Percentiles rank a stretch among this genome's conserved stretches.
These are phyloP conservation scores for Pristiophorus japonicus DNA, from an alignment of 2,113 vertebrate genomes.

Conservation along the genomic window DNA sequence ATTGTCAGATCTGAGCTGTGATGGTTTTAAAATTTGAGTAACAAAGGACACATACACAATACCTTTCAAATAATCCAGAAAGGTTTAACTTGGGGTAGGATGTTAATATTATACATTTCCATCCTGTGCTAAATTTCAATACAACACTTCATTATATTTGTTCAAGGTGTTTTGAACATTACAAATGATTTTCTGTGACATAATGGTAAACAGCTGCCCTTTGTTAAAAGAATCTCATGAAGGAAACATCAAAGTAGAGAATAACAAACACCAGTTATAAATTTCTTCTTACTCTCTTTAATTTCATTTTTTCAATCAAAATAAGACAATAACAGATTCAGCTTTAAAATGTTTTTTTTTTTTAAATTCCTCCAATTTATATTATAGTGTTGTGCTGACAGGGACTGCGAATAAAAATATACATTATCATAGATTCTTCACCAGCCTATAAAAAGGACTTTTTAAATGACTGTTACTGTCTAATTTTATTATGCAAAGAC, in stretches of 20 bases:
- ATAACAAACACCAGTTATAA: slow-evolving; percentile 29
- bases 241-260: not conserved
- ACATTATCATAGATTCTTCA: slow-evolving; percentile 38
- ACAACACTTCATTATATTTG: not conserved
- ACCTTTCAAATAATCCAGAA: not conserved
- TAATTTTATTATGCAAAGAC: slow-evolving; percentile 38
- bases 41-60: not conserved
- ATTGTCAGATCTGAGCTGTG: not conserved
- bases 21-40: not conserved
- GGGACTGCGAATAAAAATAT: slow-evolving; percentile 38
- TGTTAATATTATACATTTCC: not conserved
- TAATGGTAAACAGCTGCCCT: no score
- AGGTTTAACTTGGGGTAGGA: not conserved
- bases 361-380: slow-evolving; percentile 37
- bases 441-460: slow-evolving; percentile 38
- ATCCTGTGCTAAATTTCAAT: not conserved
- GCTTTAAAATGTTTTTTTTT: slow-evolving; percentile 37
- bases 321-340: slow-evolving; percentile 38
- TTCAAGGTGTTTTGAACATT: not conserved
- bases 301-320: slow-evolving; percentile 38
- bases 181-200: no score
- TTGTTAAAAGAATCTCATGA: not conserved
- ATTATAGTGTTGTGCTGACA: slow-evolving; percentile 38
- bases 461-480: slow-evolving; percentile 36
- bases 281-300: slow-evolving; percentile 37